A percentile compares a stretch with the other conserved stretches of the same genome.
These are phyloP conservation scores for Gymnothorax reevesii DNA, from an alignment of 2,797 vertebrate genomes.

Conservation along the genomic window DNA sequence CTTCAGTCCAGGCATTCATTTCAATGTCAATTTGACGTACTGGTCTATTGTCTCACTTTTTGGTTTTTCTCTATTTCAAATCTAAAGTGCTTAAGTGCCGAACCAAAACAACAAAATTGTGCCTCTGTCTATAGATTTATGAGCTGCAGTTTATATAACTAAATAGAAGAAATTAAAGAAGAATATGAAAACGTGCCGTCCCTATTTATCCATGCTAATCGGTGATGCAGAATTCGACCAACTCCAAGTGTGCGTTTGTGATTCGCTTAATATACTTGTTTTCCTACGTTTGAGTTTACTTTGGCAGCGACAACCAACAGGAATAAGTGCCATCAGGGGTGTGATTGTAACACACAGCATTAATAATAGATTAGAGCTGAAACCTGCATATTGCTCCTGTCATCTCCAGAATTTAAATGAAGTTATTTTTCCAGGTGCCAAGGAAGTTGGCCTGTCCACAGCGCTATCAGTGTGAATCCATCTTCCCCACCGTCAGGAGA, in stretches of 20 bases:
- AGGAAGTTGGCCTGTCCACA: background rate
- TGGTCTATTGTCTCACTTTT: too few species aligned
- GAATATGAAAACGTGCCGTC: background rate
- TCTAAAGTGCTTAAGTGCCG: too few species aligned
- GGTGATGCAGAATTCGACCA: background rate
- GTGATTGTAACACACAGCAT: background rate
- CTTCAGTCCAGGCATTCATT: too few species aligned
- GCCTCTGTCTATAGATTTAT: too few species aligned
- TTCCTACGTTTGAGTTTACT: constrained; percentile 5
- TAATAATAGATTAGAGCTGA: constrained; percentile 14
- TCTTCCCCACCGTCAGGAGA: background rate
- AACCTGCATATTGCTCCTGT: constrained; percentile 23
- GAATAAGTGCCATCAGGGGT: background rate
- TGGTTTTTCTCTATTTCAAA: too few species aligned
- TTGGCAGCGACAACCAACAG: background rate
- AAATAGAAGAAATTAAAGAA: background rate
- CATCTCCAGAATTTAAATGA: constrained; percentile 22
- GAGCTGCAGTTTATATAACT: too few species aligned
- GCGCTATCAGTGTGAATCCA: constrained; percentile 7
- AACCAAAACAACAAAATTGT: too few species aligned
- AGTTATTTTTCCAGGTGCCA: constrained; percentile 3
- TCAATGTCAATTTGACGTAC: too few species aligned
- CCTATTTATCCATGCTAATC: background rate
- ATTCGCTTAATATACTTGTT: constrained; percentile 5
- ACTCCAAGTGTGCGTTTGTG: background rate